Evolutionary conservation across 2,888 invertebrate species (phyloP), one percentile per base, ranked within the genome.

Genomic region (Sesamia inferens): DNA sequence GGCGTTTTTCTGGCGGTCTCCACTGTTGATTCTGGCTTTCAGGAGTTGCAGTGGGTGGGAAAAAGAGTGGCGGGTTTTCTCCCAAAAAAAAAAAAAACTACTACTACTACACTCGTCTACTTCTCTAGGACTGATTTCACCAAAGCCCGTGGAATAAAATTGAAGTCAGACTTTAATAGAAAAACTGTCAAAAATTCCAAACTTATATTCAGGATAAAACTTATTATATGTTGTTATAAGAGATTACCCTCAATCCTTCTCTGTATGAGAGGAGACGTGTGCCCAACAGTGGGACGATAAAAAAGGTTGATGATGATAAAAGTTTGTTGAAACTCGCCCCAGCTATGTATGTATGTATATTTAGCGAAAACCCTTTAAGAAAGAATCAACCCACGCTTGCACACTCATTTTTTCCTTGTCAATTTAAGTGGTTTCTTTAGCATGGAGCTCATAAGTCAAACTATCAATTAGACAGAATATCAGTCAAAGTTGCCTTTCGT

Each of bases 391-490:
- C 85, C 85, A 31, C 71, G 65, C 83, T 86, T 76, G 48, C 24
- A 57, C 44, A 16, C 67, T 74, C 66, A 16, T 68, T 87, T 90
- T 88, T 84, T 83, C 82, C 76, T 78, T 85, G 86, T 90, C 88
- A 88, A 88, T 90, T 89, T 89, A 79, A 65, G 81, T 89, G 31
- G 31, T 90, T 81, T 90, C 89, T 80, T 90, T 89, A 80, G 83
- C 88, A 83, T 81, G 87, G 87, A 92, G 87, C 91, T 93, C 94
- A 93, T 94, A 92, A 93, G 93, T 94, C 93, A 94, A 89, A 87
- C 88, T 91, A 94, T 95, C 94, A 94, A 95, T 95, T 94, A 94
- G 93, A 84, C 87, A 80, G 87, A 79, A 77, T 87, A 92, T 94
- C 92, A 90, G 91, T 94, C 93, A 92, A 88, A 78, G 71, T 89